A percentile compares a stretch with the other conserved stretches of the same genome.
phyloP scores from a whole-genome alignment of 2,888 invertebrate species.

The Athripsodes cinereus region DNA sequence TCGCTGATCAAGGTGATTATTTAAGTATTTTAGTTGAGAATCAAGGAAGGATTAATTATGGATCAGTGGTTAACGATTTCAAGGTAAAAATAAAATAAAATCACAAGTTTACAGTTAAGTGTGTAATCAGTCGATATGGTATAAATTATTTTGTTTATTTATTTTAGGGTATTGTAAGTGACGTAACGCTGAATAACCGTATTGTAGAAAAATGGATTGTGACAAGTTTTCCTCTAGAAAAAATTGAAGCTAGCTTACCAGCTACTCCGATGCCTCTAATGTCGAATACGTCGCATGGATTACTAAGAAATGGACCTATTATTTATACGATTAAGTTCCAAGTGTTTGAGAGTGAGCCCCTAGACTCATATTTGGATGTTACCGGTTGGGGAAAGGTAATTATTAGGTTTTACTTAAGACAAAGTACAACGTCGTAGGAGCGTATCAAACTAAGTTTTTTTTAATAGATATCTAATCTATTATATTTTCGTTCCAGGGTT shows the following conservation, averaged over 20 bases:
- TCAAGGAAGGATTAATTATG: slow-evolving; percentile 75
- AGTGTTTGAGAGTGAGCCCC: slow-evolving; percentile 38
- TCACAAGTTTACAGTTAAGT: too few relatives aligned
- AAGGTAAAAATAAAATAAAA: too few relatives aligned
- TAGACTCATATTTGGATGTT: slow-evolving; percentile 74
- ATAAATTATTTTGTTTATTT: too few relatives aligned
- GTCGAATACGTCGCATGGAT: slow-evolving; percentile 2
- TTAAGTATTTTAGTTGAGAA: slow-evolving; percentile 65
- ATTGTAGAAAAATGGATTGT: slow-evolving; percentile 58
- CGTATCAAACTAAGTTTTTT: too few relatives aligned
- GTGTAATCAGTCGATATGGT: too few relatives aligned
- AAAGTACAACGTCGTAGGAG: too few relatives aligned
- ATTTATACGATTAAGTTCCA: slow-evolving; percentile 49
- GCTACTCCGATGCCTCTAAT: neutral
- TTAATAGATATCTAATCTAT: too few relatives aligned
- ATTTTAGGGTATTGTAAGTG: slow-evolving; percentile 53
- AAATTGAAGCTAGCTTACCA: neutral
- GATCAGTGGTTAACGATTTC: slow-evolving; percentile 48
- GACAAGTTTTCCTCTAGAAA: slow-evolving; percentile 51
- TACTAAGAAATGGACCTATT: slow-evolving; percentile 44
- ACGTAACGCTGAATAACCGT: slow-evolving; percentile 48
- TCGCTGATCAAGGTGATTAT: slow-evolving; percentile 37
- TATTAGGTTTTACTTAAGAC: too few relatives aligned
- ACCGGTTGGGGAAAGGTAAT: slow-evolving; percentile 80
- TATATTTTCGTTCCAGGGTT: slow-evolving; percentile 51